A percentile compares a stretch with the other conserved stretches of the same genome.
Evolutionary conservation across 2,888 invertebrate genomes (phyloP).

Genomic region (Steinernema scapterisci): DNA sequence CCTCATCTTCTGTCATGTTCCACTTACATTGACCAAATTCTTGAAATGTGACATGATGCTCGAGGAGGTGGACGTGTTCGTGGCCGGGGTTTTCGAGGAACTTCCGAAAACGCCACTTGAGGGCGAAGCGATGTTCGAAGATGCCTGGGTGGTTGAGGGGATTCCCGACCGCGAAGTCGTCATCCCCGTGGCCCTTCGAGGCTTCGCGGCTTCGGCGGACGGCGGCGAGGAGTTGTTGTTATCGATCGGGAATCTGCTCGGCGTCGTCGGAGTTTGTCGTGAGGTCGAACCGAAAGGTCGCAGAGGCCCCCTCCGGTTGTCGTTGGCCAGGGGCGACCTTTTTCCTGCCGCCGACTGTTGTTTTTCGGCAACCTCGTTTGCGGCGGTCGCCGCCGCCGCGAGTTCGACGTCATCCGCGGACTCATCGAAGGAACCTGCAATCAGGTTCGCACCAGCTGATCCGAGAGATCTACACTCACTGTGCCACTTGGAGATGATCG

Average conservation of each 20-base stretch:
- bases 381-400: background rate
- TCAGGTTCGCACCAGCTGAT: background rate
- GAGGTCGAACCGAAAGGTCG: background rate
- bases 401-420: constrained; percentile 35
- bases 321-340: constrained; percentile 21
- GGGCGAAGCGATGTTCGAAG: constrained; percentile 20
- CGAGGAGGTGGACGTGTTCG: constrained; percentile 23
- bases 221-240: constrained; percentile 1
- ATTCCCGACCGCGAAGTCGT: constrained; percentile 11
- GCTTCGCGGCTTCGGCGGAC: background rate
- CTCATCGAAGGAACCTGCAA: constrained; percentile 37
- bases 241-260: constrained; percentile 12
- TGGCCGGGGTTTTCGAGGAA: background rate
- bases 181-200: background rate
- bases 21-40: constrained; percentile 59
- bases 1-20: background rate
- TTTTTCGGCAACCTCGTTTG: background rate
- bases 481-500: constrained; percentile 54
- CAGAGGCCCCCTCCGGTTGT: constrained; percentile 18
- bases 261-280: background rate
- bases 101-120: constrained; percentile 16
- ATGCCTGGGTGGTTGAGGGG: constrained; percentile 8
- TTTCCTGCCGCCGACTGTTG: background rate
- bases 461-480: constrained; percentile 36
- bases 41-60: constrained; percentile 60